Evolutionary conservation across 23 tunicate species (phyloP).

Genomic region (Botrylloides violaceus): DNA sequence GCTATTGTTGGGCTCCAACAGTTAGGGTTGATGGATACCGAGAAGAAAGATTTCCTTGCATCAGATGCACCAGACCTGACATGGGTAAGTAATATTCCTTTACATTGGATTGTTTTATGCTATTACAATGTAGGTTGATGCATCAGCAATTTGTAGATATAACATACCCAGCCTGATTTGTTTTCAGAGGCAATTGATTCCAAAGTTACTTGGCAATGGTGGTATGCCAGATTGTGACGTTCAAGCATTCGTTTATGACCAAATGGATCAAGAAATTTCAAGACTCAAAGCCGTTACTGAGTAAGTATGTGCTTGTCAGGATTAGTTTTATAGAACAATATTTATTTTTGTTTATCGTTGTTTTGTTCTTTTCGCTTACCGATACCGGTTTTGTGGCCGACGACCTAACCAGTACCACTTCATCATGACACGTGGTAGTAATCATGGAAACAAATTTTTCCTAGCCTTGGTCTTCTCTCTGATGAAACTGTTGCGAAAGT

Average conservation of each 20-base stretch:
- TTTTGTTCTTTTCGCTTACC: too few species aligned
- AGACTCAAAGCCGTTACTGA: constrained; percentile 39
- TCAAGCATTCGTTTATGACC: constrained; percentile 30
- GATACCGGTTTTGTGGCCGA: not conserved
- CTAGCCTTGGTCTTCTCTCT: constrained; percentile 52
- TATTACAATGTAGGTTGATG: too few species aligned
- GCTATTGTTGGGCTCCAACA: constrained; percentile 51
- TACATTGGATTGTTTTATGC: too few species aligned
- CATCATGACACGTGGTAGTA: too few species aligned
- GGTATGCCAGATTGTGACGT: constrained; percentile 31
- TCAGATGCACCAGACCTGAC: constrained; percentile 32
- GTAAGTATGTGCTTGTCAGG: too few species aligned
- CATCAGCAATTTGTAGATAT: too few species aligned
- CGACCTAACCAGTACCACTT: too few species aligned
- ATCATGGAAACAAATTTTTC: too few species aligned
- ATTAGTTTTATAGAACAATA: not conserved
- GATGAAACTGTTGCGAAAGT: constrained; percentile 30
- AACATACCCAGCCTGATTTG: too few species aligned
- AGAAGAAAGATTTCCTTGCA: constrained; percentile 16
- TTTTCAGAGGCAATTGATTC: constrained; percentile 48
- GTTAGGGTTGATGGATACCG: constrained; percentile 36
- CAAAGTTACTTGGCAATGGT: constrained; percentile 19
- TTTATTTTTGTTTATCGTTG: not conserved
- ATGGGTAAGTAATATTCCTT: constrained; percentile 58
- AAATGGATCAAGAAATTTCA: constrained; percentile 29